Base-by-base conservation (phyloP, 1,140 invertebrate species). In the Pseudomyrmex sp. region DNA sequence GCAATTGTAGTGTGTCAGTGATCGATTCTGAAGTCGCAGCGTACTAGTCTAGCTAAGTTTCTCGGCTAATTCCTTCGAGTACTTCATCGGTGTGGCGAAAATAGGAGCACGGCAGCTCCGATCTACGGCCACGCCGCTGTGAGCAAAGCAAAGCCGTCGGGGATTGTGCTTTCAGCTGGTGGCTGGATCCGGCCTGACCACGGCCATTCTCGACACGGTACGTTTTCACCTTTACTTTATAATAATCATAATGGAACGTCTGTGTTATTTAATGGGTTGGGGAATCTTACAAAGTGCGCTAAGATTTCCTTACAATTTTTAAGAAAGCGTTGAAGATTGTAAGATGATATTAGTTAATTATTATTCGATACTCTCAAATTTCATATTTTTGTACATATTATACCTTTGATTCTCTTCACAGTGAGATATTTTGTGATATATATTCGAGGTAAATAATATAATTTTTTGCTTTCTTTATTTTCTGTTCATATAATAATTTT, bases 171-270 rank as follows among this genome's bases (percentile, higher is more conserved):
- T 93, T 90, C 90, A 90, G 90, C 90, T 92, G 91, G 93, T 93
- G 93, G 91, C 90, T 91, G 93, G 89, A 94, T 93, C 93, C 94
- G 93, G 94, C 94, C 93, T 93, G 93, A 94, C 93, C 93, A 94
- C 94, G 94, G 94, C 94, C 93, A 94, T 94, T 94, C 93, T 94
- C 93, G 94, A 94, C 92, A 93, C 94, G 94, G 94, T 94, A 91
- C 46, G 93, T 94, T 91, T 48, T 66, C 54, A 23, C 0, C 35
- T 84, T 82, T 13, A 23, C 0, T 50, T 73, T 10, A 12, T 12
- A 10, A 58, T 44, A 0, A 59, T 12, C 50, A 13, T 13, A 10
- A 20, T 23, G 18, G 12, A 10, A 44, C 5, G 46, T 35, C 61
- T 52, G 5, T 20, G 48, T 44, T 66, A 20, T 44, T 73, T 18